Evolutionary conservation across 2,888 invertebrate genomes (phyloP).

Genomic region (Pelosia muscerda): DNA sequence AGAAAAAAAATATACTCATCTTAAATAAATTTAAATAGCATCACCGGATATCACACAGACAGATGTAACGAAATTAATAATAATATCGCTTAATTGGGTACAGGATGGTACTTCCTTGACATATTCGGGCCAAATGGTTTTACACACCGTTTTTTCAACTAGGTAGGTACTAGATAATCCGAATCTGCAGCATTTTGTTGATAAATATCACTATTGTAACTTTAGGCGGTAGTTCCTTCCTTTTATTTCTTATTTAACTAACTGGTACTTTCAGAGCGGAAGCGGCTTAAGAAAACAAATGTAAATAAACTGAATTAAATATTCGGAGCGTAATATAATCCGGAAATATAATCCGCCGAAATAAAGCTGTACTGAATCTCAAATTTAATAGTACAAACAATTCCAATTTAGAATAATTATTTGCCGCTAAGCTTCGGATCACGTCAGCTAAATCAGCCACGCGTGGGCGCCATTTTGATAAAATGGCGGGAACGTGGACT

Average conservation of each 20-base stretch:
- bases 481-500: conserved; percentile 26
- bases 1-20: too few relatives aligned
- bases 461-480: conserved; percentile 17
- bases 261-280: background rate
- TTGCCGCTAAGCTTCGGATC: conserved; percentile 31
- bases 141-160: too few relatives aligned
- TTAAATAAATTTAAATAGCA: too few relatives aligned
- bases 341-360: background rate
- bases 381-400: conserved; percentile 5
- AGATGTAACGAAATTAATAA: too few relatives aligned
- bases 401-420: conserved; percentile 30
- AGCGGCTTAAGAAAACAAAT: background rate
- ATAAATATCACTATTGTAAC: too few relatives aligned
- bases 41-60: too few relatives aligned
- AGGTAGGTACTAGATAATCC: too few relatives aligned
- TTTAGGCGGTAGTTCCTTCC: background rate
- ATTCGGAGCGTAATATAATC: background rate
- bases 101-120: too few relatives aligned
- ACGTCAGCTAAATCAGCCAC: conserved; percentile 27
- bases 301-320: background rate
- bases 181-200: too few relatives aligned
- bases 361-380: background rate
- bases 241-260: background rate
- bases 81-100: too few relatives aligned
- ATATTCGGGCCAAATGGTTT: too few relatives aligned